A percentile compares a stretch with the other conserved stretches of the same genome.
Conservation (phyloP, 2,888 invertebrate genomes). For the Anaspis maculata region DNA sequence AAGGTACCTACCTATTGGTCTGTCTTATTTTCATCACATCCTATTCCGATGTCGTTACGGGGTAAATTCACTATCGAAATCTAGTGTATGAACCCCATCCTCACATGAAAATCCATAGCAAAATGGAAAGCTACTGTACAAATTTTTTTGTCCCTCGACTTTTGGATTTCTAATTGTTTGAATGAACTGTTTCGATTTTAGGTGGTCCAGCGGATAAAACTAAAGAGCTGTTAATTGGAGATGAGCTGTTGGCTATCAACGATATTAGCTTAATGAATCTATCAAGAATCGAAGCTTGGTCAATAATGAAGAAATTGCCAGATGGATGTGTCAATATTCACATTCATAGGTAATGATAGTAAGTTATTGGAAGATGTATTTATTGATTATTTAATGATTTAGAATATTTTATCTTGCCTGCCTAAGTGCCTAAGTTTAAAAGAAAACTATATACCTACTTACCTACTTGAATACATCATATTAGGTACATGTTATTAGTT, state of each 20-base stretch:
- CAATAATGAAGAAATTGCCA: constrained; percentile 80
- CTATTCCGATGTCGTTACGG: no score
- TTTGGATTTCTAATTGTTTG: no score
- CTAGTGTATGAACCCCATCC: no score
- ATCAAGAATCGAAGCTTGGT: constrained; percentile 93
- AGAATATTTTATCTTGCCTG: no score
- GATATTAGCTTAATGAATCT: constrained; percentile 70
- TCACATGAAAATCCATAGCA: no score
- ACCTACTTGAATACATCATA: no score
- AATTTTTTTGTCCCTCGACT: no score
- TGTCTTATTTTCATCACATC: constrained; percentile 1
- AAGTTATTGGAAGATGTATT: constrained; percentile 1
- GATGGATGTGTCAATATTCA: constrained; percentile 54
- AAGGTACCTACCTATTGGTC: constrained; percentile 56
- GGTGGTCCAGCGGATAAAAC: constrained; percentile 86
- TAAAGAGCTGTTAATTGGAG: constrained; percentile 74
- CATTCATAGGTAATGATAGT: constrained; percentile 22
- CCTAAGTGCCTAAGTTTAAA: constrained; percentile 7
- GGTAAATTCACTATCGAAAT: no score
- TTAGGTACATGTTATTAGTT: no score
- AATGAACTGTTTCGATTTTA: constrained; percentile 37
- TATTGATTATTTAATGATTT: constrained; percentile 1
- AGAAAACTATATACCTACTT: no score
- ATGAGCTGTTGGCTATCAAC: constrained; percentile 79
- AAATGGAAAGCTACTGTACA: no score